Base-by-base conservation (phyloP, 2,797 vertebrate species). In the Scyliorhinus canicula region DNA sequence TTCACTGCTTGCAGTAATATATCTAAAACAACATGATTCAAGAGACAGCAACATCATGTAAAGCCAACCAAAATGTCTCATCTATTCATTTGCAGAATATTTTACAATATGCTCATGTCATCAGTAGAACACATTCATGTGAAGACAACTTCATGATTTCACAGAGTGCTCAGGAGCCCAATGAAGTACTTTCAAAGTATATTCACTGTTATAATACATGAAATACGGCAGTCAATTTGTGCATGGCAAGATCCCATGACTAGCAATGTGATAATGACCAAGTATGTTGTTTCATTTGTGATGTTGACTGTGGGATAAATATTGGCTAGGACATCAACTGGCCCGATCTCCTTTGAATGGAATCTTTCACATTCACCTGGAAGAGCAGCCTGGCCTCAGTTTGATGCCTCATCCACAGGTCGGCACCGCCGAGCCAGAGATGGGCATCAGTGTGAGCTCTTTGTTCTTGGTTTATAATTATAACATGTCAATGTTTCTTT, bases 11-110 rank as follows among this genome's bases (percentile, higher is more conserved):
- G 19, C n/a, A 11, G 19, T 65, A 55, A 44, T 91, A 63, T 40
- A 93, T 24, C 90, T 28, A 47, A 93, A 82, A 44, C 71, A n/a
- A 67, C n/a, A 93, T 28, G 44, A 44, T 93, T 93, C 91, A 93
- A 12, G 40, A 47, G 63, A 93, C 16, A 63, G 9, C 28, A n/a
- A 90, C 88, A 40, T 91, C 88, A 91, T 19, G 19, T 50, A 69
- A 69, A 31, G 11, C 24, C 63, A 69, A 69, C 40, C n/a, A 11
- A 65, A 24, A 67, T 93, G 19, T 63, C 60, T 93, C 60, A 67
- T 69, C 63, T n/a, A 40, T 44, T 19, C 57, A 63, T 21, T 31
- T 31, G 88, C 28, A 60, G 19, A 63, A 44, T 47, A 47, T 84
- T 82, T 82, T 86, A 55, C 50, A 86, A 55, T 8, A 28, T 11